Conservation (phyloP, 1,140 invertebrate species). For the Drosophila bipectinata region DNA sequence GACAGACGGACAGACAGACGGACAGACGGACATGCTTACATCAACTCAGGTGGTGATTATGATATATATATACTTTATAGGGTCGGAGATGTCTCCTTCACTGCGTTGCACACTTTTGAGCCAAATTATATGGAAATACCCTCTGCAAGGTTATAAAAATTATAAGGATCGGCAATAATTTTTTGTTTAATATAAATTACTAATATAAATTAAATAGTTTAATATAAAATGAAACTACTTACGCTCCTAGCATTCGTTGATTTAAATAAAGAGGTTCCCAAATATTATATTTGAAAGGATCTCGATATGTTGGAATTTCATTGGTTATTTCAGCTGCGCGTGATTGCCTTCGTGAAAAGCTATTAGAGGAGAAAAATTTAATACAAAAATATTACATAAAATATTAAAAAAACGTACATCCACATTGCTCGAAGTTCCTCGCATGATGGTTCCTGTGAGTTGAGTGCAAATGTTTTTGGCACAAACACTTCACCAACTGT, state of each 20-base stretch:
- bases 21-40: too few relatives aligned
- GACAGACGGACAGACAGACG: too few relatives aligned
- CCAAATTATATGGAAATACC: too few relatives aligned
- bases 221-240: conserved; percentile 47
- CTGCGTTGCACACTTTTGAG: too few relatives aligned
- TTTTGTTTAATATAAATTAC: too few relatives aligned
- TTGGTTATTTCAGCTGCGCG: conserved; percentile 93
- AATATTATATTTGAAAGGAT: conserved; percentile 92
- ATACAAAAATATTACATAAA: background rate
- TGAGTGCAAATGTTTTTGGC: conserved; percentile 71
- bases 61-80: too few relatives aligned
- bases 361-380: conserved; percentile 21
- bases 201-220: background rate
- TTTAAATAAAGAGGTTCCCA: conserved; percentile 89
- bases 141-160: too few relatives aligned
- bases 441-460: conserved; percentile 90
- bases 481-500: conserved; percentile 74
- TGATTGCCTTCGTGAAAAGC: conserved; percentile 94
- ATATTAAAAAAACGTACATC: conserved; percentile 85
- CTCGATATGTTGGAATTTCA: conserved; percentile 91
- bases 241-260: conserved; percentile 84
- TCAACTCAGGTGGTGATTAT: too few relatives aligned
- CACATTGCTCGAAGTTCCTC: conserved; percentile 95
- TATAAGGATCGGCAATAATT: too few relatives aligned
- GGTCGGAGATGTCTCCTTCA: too few relatives aligned